These are phyloP conservation scores for Penaeus indicus DNA, from an alignment of 1,140 invertebrate species.

Conservation along the genomic window DNA sequence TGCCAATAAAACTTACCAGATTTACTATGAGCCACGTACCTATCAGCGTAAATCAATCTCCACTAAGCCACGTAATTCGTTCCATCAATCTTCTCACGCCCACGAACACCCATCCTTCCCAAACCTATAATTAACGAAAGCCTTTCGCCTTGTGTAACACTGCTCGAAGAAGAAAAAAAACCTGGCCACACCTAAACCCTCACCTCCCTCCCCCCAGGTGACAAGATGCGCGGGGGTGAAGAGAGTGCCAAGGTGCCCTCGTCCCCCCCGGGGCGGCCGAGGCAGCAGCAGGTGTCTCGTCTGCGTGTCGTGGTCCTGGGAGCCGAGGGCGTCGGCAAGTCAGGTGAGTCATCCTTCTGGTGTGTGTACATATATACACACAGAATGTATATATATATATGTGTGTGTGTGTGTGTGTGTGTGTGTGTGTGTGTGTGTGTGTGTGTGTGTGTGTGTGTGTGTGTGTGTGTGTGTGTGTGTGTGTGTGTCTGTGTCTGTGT, in stretches of 20 bases:
- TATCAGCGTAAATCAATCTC: no score
- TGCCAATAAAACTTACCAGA: no score
- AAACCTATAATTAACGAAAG: no score
- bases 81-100: no score
- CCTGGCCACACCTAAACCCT: background rate
- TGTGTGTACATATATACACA: background rate
- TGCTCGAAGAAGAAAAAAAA: no score
- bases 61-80: no score
- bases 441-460: no score
- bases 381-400: background rate
- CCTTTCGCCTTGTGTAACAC: no score
- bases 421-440: background rate
- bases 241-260: constrained; percentile 11
- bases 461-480: no score
- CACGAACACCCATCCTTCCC: no score
- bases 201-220: background rate
- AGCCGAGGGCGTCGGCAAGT: constrained; percentile 49
- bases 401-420: background rate
- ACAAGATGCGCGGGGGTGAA: constrained; percentile 2
- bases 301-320: constrained; percentile 42
- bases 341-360: constrained; percentile 9
- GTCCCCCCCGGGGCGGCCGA: constrained; percentile 7
- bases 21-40: no score
- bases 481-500: no score
- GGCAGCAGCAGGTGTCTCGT: constrained; percentile 20